Evolutionary conservation across 2,113 vertebrate genomes (phyloP).

Genomic region (Lichenostomus cassidix): DNA sequence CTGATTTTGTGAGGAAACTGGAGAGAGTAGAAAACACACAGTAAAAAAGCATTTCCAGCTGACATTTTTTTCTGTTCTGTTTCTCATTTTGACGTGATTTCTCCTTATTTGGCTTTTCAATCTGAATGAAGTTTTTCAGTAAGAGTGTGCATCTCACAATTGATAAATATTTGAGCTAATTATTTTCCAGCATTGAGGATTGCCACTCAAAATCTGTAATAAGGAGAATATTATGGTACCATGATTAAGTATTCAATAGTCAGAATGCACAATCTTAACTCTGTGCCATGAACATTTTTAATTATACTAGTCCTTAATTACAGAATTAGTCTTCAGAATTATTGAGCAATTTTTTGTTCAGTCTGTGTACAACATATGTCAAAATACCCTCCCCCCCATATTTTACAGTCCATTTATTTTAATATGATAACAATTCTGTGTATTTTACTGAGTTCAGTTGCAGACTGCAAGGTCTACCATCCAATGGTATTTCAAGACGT

Average conservation of each 20-base stretch:
- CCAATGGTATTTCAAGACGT: neutral
- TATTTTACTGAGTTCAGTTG: neutral
- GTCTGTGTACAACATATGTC: neutral
- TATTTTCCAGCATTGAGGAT: neutral
- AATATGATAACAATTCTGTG: neutral
- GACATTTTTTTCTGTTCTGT: neutral
- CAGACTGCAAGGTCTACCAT: neutral
- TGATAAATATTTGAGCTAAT: neutral
- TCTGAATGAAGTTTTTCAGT: neutral
- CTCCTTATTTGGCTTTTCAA: neutral
- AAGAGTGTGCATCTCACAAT: neutral
- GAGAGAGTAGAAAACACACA: neutral
- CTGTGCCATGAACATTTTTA: neutral
- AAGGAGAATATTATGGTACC: neutral
- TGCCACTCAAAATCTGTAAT: neutral
- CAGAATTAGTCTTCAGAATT: neutral
- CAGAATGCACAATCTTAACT: neutral
- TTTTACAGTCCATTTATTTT: neutral
- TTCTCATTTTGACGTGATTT: neutral
- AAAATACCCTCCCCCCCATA: accelerated
- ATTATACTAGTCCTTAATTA: neutral
- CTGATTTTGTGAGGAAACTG: neutral
- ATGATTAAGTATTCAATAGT: neutral
- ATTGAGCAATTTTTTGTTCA: neutral
- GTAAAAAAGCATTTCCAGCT: neutral